Evolutionary conservation across 2,113 vertebrate genomes (phyloP).

Genomic region (Caracal caracal): DNA sequence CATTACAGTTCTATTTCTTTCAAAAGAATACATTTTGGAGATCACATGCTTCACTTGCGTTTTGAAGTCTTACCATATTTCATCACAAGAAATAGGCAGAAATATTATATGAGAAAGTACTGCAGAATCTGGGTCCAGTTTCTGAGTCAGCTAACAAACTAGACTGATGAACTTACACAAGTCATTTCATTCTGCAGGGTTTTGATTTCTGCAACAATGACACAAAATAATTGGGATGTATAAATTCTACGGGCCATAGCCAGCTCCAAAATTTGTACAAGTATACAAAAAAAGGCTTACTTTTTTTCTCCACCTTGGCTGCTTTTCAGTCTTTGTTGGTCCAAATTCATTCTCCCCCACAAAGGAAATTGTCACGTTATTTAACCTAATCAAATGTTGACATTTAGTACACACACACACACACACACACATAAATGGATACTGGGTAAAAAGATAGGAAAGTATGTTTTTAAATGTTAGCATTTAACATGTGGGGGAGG

Average conservation of each 20-base stretch:
- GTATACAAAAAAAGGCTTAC: not conserved
- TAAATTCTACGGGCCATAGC: not conserved
- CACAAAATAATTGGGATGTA: not conserved
- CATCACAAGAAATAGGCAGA: not conserved
- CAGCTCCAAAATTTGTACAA: not conserved
- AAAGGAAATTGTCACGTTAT: not conserved
- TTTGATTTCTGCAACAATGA: not conserved
- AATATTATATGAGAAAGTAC: not conserved
- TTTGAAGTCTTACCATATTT: not conserved
- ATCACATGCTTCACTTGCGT: not conserved
- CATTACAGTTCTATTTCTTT: not conserved
- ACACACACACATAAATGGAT: not conserved
- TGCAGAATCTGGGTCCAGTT: not conserved
- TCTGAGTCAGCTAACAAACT: not conserved
- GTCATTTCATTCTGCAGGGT: not conserved
- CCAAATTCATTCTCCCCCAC: not conserved
- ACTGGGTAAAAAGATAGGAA: not conserved
- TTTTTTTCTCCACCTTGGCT: not conserved
- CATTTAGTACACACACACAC: not conserved
- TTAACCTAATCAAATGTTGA: not conserved
- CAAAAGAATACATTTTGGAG: not conserved
- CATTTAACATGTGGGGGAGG: not conserved
- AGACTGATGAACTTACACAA: not conserved
- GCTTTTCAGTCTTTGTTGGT: not conserved
- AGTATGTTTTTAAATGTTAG: slow-evolving; percentile 1